Evolutionary conservation across 2,113 vertebrate species (phyloP), one percentile per base, ranked within the genome.

Genomic region (Lagenorhynchus albirostris): DNA sequence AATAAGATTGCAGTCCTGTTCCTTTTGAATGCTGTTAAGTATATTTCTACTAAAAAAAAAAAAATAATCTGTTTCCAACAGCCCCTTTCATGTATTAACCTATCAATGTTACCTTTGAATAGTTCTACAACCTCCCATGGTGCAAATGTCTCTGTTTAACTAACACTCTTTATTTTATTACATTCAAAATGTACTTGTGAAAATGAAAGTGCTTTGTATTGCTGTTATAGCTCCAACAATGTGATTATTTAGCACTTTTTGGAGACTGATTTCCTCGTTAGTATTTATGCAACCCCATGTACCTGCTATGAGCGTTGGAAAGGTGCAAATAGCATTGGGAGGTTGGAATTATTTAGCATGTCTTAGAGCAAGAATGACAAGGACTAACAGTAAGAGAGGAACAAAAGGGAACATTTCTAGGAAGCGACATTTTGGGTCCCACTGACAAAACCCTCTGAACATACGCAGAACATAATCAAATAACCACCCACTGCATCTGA

Each of bases 121-220:
- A 98, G 97, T 96, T 98, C 98, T 97, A 67, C 98, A 98, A 93
- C 80, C 97, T 96, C 97, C 94, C 89, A 95, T 93, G 97, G 98
- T 98, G 98, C 96, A 98, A 98, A 97, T 98, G 98, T 98, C 98
- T 98, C 98, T 98, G 98, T 99, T 99, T 98, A 98, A 95, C 97
- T 98, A 97, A 98, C 98, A 98, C 97, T 97, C 97, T 98, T 98
- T 98, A 97, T 97, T 97, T 98, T 98, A 99, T 98, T 98, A 97
- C 97, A 96, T 98, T 98, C 97, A 97, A 90, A 98, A 98, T 98
- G 98, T 98, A 98, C 98, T 98, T 98, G 98, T 97, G 98, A 98
- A 98, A 97, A 97, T 96, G 98, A 95, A 98, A 98, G 98, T 98
- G 98, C 95, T 98, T 98, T 96, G 91, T 98, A 98, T 98, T 97